Conservation (phyloP, 2,888 invertebrate species). For the Lasioglossum figueresi region DNA sequence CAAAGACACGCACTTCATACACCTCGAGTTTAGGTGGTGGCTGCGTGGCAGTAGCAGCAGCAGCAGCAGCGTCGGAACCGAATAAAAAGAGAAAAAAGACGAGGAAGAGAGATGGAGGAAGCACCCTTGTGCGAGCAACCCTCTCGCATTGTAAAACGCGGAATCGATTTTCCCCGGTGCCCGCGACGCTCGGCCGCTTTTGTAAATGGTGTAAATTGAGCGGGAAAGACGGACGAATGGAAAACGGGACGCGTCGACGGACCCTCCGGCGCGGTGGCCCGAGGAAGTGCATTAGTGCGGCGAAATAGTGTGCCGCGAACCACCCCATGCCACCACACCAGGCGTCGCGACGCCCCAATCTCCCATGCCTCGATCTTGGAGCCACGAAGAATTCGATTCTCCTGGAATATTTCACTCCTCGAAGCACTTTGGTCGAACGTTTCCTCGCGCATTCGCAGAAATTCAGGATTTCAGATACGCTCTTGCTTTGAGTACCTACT, state of each 20-base stretch:
- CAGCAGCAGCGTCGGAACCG: slow-evolving; percentile 16
- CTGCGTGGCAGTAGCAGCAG: not conserved
- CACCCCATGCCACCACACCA: not conserved
- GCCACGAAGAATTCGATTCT: not conserved
- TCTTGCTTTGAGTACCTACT: not conserved
- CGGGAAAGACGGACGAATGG: slow-evolving; percentile 48
- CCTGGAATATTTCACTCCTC: not conserved
- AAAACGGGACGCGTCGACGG: slow-evolving; percentile 30
- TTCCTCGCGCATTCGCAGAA: not conserved
- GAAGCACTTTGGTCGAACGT: not conserved
- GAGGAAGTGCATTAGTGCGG: slow-evolving; percentile 50
- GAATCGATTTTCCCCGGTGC: slow-evolving; percentile 57
- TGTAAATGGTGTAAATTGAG: slow-evolving; percentile 67
- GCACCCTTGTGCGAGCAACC: slow-evolving; percentile 45
- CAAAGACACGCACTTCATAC: slow-evolving; percentile 74
- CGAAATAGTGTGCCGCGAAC: slow-evolving; percentile 30
- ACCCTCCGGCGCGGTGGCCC: slow-evolving; percentile 39
- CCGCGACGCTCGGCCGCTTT: slow-evolving; percentile 48
- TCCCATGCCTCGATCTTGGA: not conserved
- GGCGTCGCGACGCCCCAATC: not conserved
- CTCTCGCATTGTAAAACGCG: slow-evolving; percentile 55
- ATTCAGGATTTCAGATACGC: not conserved
- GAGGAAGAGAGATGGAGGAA: slow-evolving; percentile 18
- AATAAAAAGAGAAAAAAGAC: slow-evolving; percentile 17
- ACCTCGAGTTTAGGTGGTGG: slow-evolving; percentile 51